Base-by-base conservation (phyloP, 2,797 vertebrate genomes). In the Acipenser oxyrinchus region DNA sequence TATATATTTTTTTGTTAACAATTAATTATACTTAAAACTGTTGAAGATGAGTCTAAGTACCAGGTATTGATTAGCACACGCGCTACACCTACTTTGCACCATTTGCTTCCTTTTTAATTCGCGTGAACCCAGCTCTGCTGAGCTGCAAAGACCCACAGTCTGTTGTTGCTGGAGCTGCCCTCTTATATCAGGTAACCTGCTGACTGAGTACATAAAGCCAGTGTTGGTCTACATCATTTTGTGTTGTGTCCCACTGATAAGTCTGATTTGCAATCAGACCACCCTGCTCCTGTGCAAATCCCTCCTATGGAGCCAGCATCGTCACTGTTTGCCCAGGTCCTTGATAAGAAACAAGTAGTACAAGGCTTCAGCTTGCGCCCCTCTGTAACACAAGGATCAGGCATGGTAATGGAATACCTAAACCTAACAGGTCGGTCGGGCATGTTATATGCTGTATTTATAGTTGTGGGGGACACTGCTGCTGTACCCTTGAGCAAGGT, bases 151-250 rank as follows among this genome's bases (percentile, higher is more conserved):
- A 37, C 4, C 23, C 23, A 37, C 23, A 37, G 23, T 37, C 23
- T 37, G 23, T 37, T 37, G 11, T n/a, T 58, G 12, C 55, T 12
- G 9, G 9, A 58, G 55, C 55, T 58, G 9, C 55, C 12, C 12
- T 11, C 4, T 53, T 53, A 0, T 74, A 66, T 67, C 66, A 15
- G 65, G 67, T 69, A 69, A 69, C 73, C 11, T 1, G 2, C 67
- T 73, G 69, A 7, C 48, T 73, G 51, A 75, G 78, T 71, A 76
- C 74, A 74, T 72, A 76, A 77, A 79, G 68, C 68, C 70, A 65
- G 61, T 74, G 4, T 1, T 77, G 78, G 72, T 75, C 72, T 64
- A 66, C 0, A 0, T 57, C 65, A 72, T 62, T 67, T 68, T 72
- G 66, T 69, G 72, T 65, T 53, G 64, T 60, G 75, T 69, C 64